Percentiles rank a stretch among this genome's conserved stretches.
These are phyloP conservation scores for Platynereis dumerilii DNA, from an alignment of 2,888 invertebrate genomes.

Conservation along the genomic window DNA sequence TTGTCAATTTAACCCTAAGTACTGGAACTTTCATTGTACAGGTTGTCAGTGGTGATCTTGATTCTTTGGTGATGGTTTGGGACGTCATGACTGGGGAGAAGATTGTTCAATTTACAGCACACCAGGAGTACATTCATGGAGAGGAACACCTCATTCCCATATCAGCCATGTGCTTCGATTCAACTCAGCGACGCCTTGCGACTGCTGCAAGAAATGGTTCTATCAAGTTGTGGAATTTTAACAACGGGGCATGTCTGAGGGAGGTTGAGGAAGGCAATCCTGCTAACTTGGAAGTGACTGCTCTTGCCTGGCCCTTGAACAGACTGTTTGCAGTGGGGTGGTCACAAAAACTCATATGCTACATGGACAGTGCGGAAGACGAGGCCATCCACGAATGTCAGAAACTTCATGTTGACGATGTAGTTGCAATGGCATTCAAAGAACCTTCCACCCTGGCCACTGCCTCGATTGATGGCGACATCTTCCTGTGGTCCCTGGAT, in stretches of 20 bases:
- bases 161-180: slow-evolving; percentile 79
- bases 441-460: slow-evolving; percentile 62
- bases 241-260: slow-evolving; percentile 76
- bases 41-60: slow-evolving; percentile 78
- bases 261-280: slow-evolving; percentile 66
- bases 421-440: slow-evolving; percentile 72
- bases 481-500: slow-evolving; percentile 82
- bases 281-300: slow-evolving; percentile 64
- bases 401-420: slow-evolving; percentile 73
- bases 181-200: slow-evolving; percentile 74
- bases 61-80: slow-evolving; percentile 84
- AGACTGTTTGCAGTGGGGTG: slow-evolving; percentile 80
- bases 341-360: slow-evolving; percentile 66
- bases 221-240: slow-evolving; percentile 85
- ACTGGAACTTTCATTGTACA: slow-evolving; percentile 41
- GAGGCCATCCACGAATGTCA: slow-evolving; percentile 12
- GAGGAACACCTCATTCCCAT: slow-evolving; percentile 65
- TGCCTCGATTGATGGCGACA: slow-evolving; percentile 78
- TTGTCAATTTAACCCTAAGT: too few species aligned
- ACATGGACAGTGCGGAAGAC: slow-evolving; percentile 26
- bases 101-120: slow-evolving; percentile 68
- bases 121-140: slow-evolving; percentile 10
- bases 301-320: slow-evolving; percentile 66
- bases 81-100: slow-evolving; percentile 75
- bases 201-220: slow-evolving; percentile 82